Base-by-base conservation (phyloP, 2,797 vertebrate genomes). In the Cyprinella venusta region DNA sequence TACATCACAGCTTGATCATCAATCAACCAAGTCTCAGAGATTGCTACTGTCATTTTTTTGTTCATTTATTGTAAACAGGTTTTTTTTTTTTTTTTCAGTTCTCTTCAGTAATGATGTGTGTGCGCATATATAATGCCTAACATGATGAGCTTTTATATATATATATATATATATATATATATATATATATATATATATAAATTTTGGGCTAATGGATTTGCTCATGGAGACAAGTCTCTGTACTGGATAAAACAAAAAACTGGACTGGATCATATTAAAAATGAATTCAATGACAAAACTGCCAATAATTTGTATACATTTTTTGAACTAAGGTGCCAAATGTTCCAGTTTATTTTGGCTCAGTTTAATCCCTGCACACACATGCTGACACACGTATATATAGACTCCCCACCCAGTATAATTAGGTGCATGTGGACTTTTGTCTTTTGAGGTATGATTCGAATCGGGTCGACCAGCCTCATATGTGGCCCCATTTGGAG, bases 381-480 rank as follows among this genome's bases (percentile, higher is more conserved):
- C 80, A 77, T 59, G 64, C 81, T 16, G 72, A 81, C 80, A 76
- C 63, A 74, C 42, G 33, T 77, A 65, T 42, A 82, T 63, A 82
- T 67, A 64, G 77, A 67, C 86, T 79, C 56, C 18, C 61, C 76
- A 79, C 74, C 38, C 67, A 56, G 76, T 30, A 85, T 87, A 88
- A 88, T 87, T 86, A 87, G 86, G 84, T 80, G 75, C 75, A 83
- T 86, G 80, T 78, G 82, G 82, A 84, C 72, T 85, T 85, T 85
- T 82, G 85, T 85, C 84, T 64, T 87, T 82, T 86, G 84, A 84
- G 69, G 83, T 82, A 85, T 84, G 86, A 86, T 86, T 84, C 48
- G 61, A 87, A 87, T 77, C 67, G 74, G 87, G 68, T 63, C 21
- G 71, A 74, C 56, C 56, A 40, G 59, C 77, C 69, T 79, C 77